A percentile compares a stretch with the other conserved stretches of the same genome.
Conservation (phyloP, 53 echinoderm and acorn worm species). For the Apostichopus leukothele region DNA sequence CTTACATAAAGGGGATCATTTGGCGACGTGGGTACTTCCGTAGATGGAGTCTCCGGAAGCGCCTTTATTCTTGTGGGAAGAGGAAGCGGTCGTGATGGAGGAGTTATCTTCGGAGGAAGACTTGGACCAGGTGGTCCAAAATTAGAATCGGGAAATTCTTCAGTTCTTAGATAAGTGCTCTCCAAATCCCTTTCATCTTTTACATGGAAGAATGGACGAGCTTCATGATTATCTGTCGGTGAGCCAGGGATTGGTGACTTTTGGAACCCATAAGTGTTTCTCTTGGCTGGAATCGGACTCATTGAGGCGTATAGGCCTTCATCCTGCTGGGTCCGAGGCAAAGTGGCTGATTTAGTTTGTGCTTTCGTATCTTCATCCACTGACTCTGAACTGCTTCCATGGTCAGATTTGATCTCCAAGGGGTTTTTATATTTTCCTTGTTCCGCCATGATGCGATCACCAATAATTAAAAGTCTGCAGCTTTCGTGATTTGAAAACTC, state of each 20-base stretch:
- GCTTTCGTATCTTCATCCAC: background rate
- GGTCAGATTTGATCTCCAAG: background rate
- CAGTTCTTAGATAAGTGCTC: no score
- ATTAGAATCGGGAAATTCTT: background rate
- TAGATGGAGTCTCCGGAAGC: background rate
- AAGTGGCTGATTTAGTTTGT: background rate
- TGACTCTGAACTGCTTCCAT: background rate
- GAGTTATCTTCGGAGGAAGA: background rate
- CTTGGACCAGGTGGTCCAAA: background rate
- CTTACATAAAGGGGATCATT: background rate
- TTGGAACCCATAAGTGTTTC: background rate
- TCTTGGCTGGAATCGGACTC: background rate
- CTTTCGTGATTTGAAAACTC: no score
- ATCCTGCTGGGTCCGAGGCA: background rate
- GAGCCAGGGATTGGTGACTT: background rate
- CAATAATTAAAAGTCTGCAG: background rate
- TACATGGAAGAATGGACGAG: no score
- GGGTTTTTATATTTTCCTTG: background rate
- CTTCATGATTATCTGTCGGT: background rate
- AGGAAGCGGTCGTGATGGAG: background rate
- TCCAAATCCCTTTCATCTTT: no score
- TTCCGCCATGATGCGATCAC: background rate
- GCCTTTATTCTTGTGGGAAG: background rate
- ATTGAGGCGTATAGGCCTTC: background rate
- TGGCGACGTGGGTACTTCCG: background rate